A percentile compares a stretch with the other conserved stretches of the same genome.
Evolutionary conservation across 2,888 invertebrate species (phyloP).

Genomic region (Leucophenga maculata): DNA sequence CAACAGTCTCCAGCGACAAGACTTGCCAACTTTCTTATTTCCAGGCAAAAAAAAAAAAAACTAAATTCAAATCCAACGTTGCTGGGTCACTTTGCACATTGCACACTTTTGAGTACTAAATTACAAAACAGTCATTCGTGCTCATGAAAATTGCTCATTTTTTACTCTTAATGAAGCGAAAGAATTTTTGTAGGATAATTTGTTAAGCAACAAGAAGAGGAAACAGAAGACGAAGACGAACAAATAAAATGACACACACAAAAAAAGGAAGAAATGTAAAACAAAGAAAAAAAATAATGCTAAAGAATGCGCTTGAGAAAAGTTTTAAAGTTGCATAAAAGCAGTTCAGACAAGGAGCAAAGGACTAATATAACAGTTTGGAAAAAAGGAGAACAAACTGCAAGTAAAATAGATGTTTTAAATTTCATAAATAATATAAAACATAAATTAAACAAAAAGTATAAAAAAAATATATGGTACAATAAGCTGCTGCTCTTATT

Average conservation of each 20-base stretch:
- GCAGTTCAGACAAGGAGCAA: conserved; percentile 11
- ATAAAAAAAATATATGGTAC: too few species aligned
- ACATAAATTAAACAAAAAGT: too few species aligned
- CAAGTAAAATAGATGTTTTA: too few species aligned
- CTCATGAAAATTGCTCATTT: conserved; percentile 49
- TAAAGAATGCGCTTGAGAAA: background rate
- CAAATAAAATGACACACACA: conserved; percentile 10
- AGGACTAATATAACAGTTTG: conserved; percentile 4
- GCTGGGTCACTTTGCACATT: conserved; percentile 9
- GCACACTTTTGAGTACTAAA: conserved; percentile 48
- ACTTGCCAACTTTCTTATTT: background rate
- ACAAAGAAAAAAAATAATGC: background rate
- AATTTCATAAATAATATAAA: too few species aligned
- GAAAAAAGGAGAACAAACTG: conserved; percentile 35
- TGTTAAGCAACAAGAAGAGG: conserved; percentile 55
- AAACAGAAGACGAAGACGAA: background rate
- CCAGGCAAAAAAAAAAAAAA: too few species aligned
- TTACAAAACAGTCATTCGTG: conserved; percentile 40
- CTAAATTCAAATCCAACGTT: background rate
- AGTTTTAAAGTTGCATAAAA: conserved; percentile 12
- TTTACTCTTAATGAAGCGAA: conserved; percentile 69
- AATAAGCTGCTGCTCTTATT: too few species aligned
- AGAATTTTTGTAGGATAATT: conserved; percentile 68
- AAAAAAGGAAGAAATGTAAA: conserved; percentile 12
- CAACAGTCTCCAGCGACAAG: background rate